Percentiles rank a stretch among this genome's conserved stretches.
These are phyloP conservation scores for Microplitis mediator DNA, from an alignment of 1,140 invertebrate genomes.

Conservation along the genomic window DNA sequence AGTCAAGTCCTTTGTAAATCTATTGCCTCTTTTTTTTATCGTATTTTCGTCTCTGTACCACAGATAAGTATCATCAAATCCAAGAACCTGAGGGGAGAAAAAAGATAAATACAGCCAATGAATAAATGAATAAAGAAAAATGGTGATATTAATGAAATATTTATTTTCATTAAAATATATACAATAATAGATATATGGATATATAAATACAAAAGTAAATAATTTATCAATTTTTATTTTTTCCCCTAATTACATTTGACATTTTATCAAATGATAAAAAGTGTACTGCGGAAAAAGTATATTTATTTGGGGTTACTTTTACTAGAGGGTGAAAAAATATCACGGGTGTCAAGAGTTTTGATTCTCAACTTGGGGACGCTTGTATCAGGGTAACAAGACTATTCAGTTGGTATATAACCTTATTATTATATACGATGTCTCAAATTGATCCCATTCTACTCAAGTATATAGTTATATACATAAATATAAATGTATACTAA, in stretches of 20 bases:
- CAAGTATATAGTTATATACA: neutral
- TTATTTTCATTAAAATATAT: no score
- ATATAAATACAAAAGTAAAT: neutral
- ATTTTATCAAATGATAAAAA: neutral
- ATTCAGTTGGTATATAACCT: conserved; percentile 20
- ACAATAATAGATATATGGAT: no score
- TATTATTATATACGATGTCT: neutral
- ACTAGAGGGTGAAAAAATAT: conserved; percentile 17
- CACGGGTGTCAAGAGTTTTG: neutral
- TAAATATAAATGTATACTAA: no score
- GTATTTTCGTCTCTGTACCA: conserved; percentile 60
- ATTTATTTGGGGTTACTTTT: neutral
- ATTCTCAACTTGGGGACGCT: conserved; percentile 28
- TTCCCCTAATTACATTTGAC: neutral
- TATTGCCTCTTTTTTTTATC: conserved; percentile 48
- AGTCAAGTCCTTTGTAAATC: conserved; percentile 43
- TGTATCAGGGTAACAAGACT: conserved; percentile 27
- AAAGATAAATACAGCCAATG: conserved; percentile 14
- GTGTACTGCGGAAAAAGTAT: no score
- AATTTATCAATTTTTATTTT: neutral
- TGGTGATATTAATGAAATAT: neutral
- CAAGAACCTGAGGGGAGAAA: conserved; percentile 58
- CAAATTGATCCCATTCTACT: neutral
- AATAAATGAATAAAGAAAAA: neutral
- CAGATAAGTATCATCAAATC: conserved; percentile 66